Percentiles rank a stretch among this genome's conserved stretches.
Conservation (phyloP, 2,113 vertebrate species). For the Triplophysa tibetana region DNA sequence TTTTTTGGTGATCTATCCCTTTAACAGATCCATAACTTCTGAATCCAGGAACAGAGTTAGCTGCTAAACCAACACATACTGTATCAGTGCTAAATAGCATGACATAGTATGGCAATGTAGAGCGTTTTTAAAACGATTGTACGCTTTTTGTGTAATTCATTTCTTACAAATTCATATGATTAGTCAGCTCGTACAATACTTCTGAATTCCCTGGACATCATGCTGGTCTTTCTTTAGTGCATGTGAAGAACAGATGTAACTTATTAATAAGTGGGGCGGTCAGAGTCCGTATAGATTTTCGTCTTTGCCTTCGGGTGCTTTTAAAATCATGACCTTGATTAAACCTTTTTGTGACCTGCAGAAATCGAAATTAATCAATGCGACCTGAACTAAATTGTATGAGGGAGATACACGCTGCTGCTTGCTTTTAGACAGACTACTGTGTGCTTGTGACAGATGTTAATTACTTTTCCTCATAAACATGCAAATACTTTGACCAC, state of each 20-base stretch:
- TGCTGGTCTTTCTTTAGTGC: background rate
- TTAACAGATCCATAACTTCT: background rate
- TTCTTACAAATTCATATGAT: no score
- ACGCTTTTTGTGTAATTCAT: no score
- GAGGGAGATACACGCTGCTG: background rate
- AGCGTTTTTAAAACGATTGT: no score
- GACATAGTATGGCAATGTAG: no score
- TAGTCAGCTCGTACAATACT: no score
- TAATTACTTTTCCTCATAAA: background rate
- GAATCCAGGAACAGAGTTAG: background rate
- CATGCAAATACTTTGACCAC: background rate
- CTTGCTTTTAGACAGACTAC: background rate
- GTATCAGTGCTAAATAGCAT: no score
- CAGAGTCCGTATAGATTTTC: slow-evolving; percentile 2
- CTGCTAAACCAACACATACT: background rate
- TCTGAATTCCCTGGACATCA: no score
- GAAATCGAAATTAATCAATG: background rate
- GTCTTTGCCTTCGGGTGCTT: background rate
- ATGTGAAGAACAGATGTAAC: background rate
- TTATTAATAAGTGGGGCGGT: background rate
- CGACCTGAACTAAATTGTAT: background rate
- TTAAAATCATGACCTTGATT: slow-evolving; percentile 10
- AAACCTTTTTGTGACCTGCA: background rate
- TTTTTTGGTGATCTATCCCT: no score
- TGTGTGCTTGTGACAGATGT: background rate